These are phyloP conservation scores for Noctua fimbriata DNA, from an alignment of 2,888 invertebrate genomes.

Conservation along the genomic window DNA sequence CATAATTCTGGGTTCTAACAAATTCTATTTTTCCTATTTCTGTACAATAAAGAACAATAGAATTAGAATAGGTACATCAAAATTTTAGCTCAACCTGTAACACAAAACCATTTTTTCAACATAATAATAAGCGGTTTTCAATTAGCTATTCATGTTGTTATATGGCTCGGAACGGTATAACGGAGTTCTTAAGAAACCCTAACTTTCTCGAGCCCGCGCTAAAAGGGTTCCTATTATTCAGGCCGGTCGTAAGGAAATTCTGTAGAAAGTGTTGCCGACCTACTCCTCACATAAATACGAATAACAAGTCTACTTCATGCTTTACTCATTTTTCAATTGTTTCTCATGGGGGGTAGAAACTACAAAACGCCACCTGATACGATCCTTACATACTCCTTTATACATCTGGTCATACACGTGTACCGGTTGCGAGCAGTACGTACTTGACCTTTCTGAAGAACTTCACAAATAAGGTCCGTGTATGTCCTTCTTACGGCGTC, in stretches of 20 bases:
- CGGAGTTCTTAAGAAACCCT: conserved; percentile 27
- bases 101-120: background rate
- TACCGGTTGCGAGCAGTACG: background rate
- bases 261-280: conserved; percentile 16
- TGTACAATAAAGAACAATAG: background rate
- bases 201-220: conserved; percentile 14
- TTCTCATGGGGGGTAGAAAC: background rate
- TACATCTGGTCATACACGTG: background rate
- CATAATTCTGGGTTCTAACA: too few relatives aligned
- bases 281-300: background rate
- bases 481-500: background rate
- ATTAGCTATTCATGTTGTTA: conserved; percentile 27
- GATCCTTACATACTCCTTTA: background rate
- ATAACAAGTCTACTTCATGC: background rate
- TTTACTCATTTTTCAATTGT: background rate
- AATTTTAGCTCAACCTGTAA: background rate
- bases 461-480: background rate
- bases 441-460: background rate
- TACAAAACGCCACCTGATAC: background rate
- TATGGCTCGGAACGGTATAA: conserved; percentile 21
- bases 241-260: conserved; percentile 16
- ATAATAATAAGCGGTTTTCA: conserved; percentile 17
- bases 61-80: background rate
- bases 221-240: conserved; percentile 48
- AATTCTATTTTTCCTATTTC: background rate